Evolutionary conservation across 2,888 invertebrate genomes (phyloP), one percentile per base, ranked within the genome.

Genomic region (Agelastica alni): DNA sequence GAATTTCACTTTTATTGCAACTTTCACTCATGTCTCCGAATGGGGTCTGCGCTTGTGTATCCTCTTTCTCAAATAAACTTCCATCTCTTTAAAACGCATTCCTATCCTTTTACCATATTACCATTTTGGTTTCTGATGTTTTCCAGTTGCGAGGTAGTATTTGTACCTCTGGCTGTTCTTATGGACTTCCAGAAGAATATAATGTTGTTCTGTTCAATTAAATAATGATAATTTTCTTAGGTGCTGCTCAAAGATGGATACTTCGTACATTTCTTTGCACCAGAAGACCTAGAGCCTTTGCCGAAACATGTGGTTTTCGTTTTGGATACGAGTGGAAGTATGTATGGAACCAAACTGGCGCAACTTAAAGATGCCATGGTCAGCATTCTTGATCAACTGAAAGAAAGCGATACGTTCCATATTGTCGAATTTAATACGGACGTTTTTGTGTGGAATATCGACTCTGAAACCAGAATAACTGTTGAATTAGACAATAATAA

Each of bases 191-290:
- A n/a, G n/a, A n/a, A n/a, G n/a, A n/a, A n/a, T n/a, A n/a, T n/a
- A n/a, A n/a, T n/a, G n/a, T n/a, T n/a, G n/a, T n/a, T n/a, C n/a
- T n/a, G n/a, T n/a, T n/a, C n/a, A n/a, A n/a, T n/a, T n/a, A n/a
- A n/a, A n/a, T n/a, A n/a, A n/a, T n/a, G n/a, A n/a, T n/a, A n/a
- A n/a, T 26, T 43, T 47, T 60, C 67, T 0, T 64, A 84, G 84
- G 79, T 75, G 2, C 68, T 85, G 79, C 78, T 86, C 1, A 82
- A 84, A 65, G 84, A 85, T 62, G 88, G 88, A 0, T 88, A 87
- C 73, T 89, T 89, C 74, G 86, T 88, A 1, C 89, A 89, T 67
- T 88, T 87, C 77, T 87, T 87, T 71, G 83, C 88, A 6, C 89
- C 89, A 0, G 72, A 75, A 2, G 79, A 82, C 16, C 71, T 85